These are phyloP conservation scores for Thalassarche chlororhynchos DNA, from an alignment of 2,113 vertebrate genomes.

Conservation along the genomic window DNA sequence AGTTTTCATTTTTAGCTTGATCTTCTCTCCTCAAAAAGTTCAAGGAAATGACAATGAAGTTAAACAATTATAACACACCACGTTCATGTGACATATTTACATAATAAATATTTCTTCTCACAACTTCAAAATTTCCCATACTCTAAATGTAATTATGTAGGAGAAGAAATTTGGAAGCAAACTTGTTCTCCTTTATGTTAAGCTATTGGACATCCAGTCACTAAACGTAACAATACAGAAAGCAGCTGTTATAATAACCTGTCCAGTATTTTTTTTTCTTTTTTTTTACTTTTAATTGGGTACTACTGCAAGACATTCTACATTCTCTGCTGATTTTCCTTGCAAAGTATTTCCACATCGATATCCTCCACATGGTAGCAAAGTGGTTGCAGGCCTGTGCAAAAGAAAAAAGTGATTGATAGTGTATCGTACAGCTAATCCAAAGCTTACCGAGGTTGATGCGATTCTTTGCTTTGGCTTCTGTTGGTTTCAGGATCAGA, in stretches of 20 bases:
- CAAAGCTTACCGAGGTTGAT: not conserved
- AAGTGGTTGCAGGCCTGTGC: not conserved
- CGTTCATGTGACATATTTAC: not conserved
- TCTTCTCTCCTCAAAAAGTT: not conserved
- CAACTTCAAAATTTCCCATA: not conserved
- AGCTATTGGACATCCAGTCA: not conserved
- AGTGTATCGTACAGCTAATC: not conserved
- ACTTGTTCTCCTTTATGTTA: not conserved
- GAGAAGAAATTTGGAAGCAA: not conserved
- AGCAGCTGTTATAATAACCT: not conserved
- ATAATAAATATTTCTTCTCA: not conserved
- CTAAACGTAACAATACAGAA: not conserved
- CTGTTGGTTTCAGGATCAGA: not conserved
- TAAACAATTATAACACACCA: not conserved
- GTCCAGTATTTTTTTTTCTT: not conserved
- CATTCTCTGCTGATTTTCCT: not conserved
- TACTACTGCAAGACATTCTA: not conserved
- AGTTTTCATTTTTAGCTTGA: not conserved
- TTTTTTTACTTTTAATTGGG: not conserved
- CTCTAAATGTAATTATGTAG: not conserved
- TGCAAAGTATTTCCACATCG: not conserved
- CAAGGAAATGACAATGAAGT: not conserved
- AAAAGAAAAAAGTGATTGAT: not conserved
- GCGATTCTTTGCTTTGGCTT: slow-evolving; percentile 6
- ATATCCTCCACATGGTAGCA: not conserved